These are phyloP conservation scores for Hafferia zeledoni DNA, from an alignment of 2,797 vertebrate species.

Conservation along the genomic window DNA sequence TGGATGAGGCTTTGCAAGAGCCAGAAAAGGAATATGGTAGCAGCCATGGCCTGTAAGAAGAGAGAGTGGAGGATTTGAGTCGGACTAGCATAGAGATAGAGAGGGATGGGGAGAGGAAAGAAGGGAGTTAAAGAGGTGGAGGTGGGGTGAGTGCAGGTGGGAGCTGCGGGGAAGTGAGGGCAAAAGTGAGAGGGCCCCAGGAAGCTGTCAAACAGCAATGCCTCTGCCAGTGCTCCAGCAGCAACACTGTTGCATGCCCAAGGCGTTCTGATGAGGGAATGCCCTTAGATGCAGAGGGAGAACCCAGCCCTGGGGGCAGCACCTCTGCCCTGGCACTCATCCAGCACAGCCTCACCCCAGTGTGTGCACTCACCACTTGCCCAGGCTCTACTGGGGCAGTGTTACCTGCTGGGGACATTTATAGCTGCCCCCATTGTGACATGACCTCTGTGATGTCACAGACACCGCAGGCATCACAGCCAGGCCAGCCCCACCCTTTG, in stretches of 20 bases:
- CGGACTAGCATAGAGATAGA: no score
- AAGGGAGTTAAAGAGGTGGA: background rate
- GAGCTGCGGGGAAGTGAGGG: background rate
- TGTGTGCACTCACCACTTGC: background rate
- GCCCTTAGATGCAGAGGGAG: no score
- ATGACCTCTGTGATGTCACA: background rate
- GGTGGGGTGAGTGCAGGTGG: fast-evolving
- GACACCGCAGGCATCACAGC: no score
- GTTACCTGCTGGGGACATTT: fast-evolving
- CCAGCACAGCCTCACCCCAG: fast-evolving
- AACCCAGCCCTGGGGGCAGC: fast-evolving
- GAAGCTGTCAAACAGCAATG: background rate
- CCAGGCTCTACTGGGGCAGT: background rate
- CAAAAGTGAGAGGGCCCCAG: background rate
- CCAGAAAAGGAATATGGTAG: fast-evolving
- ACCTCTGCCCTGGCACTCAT: background rate
- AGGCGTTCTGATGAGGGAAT: background rate
- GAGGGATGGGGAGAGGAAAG: no score
- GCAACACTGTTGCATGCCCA: background rate
- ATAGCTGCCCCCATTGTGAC: background rate
- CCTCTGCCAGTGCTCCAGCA: background rate
- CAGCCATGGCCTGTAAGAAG: no score
- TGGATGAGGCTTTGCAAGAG: background rate
- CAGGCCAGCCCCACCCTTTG: no score
- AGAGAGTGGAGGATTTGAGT: no score